Evolutionary conservation across 2,888 invertebrate genomes (phyloP).

Genomic region (Drosophila rubida): DNA sequence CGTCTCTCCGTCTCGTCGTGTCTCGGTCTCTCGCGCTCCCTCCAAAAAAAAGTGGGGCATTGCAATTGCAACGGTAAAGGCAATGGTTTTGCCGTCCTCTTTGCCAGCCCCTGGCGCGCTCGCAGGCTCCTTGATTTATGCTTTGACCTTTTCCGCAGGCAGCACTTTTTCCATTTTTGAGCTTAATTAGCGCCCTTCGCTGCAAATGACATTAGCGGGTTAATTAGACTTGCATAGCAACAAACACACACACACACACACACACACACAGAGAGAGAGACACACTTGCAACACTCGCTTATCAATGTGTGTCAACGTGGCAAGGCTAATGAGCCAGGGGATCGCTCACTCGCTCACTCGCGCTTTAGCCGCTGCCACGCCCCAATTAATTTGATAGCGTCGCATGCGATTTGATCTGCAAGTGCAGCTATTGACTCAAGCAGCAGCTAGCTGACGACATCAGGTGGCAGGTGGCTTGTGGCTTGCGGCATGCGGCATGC

Average conservation of each 20-base stretch:
- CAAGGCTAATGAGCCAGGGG: slow-evolving; percentile 47
- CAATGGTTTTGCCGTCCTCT: neutral
- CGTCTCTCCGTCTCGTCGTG: neutral
- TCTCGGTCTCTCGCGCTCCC: neutral
- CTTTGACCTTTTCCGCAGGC: slow-evolving; percentile 76
- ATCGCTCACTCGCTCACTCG: neutral
- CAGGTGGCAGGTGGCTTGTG: slow-evolving; percentile 9
- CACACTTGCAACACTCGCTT: slow-evolving; percentile 3
- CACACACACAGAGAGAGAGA: slow-evolving; percentile 7
- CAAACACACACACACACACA: slow-evolving; percentile 25
- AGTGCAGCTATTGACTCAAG: slow-evolving; percentile 14
- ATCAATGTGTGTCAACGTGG: slow-evolving; percentile 45
- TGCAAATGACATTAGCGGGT: slow-evolving; percentile 76
- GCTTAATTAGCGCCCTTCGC: slow-evolving; percentile 75
- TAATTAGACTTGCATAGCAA: slow-evolving; percentile 63
- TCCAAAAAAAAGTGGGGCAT: slow-evolving; percentile 63
- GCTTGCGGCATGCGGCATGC: slow-evolving; percentile 2
- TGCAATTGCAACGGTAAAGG: slow-evolving; percentile 61
- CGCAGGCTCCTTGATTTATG: slow-evolving; percentile 64
- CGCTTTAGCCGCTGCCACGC: slow-evolving; percentile 18
- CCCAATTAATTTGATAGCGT: slow-evolving; percentile 41
- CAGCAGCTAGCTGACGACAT: neutral
- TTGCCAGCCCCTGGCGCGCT: neutral
- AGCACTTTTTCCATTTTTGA: slow-evolving; percentile 63
- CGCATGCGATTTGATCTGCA: slow-evolving; percentile 19